A percentile compares a stretch with the other conserved stretches of the same genome.
These are phyloP conservation scores for Meriones psammophilus DNA, from an alignment of 2,797 vertebrate species.

Conservation along the genomic window DNA sequence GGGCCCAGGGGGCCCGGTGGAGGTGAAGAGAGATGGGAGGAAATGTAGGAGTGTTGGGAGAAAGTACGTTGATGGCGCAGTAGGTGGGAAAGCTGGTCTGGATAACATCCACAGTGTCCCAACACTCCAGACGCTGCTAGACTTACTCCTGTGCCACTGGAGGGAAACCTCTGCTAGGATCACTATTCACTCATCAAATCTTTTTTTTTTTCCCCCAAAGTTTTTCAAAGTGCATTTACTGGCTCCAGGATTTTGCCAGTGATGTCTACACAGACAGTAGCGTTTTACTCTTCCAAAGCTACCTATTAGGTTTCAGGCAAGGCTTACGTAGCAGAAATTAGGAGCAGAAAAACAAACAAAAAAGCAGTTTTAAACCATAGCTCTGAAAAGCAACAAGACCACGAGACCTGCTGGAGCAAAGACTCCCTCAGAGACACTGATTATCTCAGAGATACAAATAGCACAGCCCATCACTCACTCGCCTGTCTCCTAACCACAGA, in stretches of 20 bases:
- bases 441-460: conserved; percentile 46
- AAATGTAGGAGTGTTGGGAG: conserved; percentile 14
- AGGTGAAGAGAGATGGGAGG: neutral
- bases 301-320: conserved; percentile 84
- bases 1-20: neutral
- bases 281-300: conserved; percentile 79
- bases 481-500: conserved; percentile 71
- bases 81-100: conserved; percentile 68
- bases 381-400: conserved; percentile 83
- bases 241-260: conserved; percentile 79
- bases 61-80: conserved; percentile 51
- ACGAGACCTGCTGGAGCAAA: conserved; percentile 83
- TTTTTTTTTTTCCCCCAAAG: conserved; percentile 55
- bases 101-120: conserved; percentile 42
- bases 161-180: conserved; percentile 58
- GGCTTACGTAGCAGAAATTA: conserved; percentile 85
- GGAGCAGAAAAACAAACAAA: conserved; percentile 78
- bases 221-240: conserved; percentile 75
- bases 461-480: conserved; percentile 79
- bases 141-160: conserved; percentile 79
- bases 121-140: conserved; percentile 57
- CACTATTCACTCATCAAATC: conserved; percentile 68
- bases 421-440: conserved; percentile 68
- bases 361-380: conserved; percentile 82
- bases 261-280: conserved; percentile 83